Percentiles rank a stretch among this genome's conserved stretches.
phyloP scores from a whole-genome alignment of 1,140 invertebrate species.

The Scaptodrosophila lebanonensis region DNA sequence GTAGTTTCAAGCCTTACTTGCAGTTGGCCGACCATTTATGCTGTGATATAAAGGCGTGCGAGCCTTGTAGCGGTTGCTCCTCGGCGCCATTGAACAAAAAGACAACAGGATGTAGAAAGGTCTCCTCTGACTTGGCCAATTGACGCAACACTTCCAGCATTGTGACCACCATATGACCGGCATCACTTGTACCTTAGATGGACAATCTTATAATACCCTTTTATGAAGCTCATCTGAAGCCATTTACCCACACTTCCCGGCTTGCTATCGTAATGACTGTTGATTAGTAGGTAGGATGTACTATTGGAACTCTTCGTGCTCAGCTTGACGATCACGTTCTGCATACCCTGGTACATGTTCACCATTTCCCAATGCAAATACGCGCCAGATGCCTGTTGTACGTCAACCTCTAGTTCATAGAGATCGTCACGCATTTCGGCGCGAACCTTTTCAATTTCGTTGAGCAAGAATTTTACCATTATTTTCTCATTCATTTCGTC shows the following conservation, averaged over 20 bases:
- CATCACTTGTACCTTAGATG: conserved; percentile 85
- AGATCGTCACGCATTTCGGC: conserved; percentile 38
- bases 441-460: conserved; percentile 54
- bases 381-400: conserved; percentile 82
- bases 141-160: conserved; percentile 92
- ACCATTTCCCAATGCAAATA: conserved; percentile 88
- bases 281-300: conserved; percentile 85
- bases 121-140: conserved; percentile 80
- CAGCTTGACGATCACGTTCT: conserved; percentile 88
- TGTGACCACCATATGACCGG: conserved; percentile 83
- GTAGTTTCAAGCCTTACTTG: conserved; percentile 35
- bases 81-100: conserved; percentile 95
- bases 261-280: conserved; percentile 96
- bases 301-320: conserved; percentile 78
- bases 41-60: conserved; percentile 95
- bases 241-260: conserved; percentile 83
- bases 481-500: conserved; percentile 83
- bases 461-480: conserved; percentile 79
- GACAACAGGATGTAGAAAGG: conserved; percentile 84
- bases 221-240: not conserved
- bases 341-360: conserved; percentile 83
- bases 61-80: conserved; percentile 88
- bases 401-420: conserved; percentile 57
- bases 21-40: conserved; percentile 82
- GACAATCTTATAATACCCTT: not conserved